phyloP scores from a whole-genome alignment of 35 echinoderm and acorn worm genomes.

The Eucidaris tribuloides region DNA sequence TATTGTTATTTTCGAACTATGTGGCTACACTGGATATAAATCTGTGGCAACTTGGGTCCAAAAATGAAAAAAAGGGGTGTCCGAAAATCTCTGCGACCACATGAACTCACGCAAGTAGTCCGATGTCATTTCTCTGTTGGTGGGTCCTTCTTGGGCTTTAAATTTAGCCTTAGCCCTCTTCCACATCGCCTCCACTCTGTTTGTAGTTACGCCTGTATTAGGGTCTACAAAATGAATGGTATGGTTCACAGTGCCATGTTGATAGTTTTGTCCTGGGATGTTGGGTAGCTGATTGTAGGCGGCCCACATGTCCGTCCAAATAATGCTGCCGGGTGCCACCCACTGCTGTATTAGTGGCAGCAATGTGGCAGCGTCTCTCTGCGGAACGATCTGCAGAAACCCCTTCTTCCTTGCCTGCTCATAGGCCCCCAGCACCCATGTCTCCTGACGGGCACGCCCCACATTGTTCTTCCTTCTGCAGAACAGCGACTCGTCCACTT shows the following conservation, averaged over 20 bases:
- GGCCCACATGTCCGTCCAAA: slow-evolving; percentile 32
- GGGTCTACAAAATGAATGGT: slow-evolving; percentile 6
- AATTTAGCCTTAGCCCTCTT: slow-evolving; percentile 17
- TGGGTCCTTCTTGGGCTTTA: slow-evolving; percentile 10
- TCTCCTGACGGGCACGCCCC: neutral
- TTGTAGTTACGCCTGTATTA: slow-evolving; percentile 8
- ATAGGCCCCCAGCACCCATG: no score
- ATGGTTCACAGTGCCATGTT: slow-evolving; percentile 24
- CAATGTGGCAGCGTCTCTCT: no score
- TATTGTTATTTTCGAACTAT: no score
- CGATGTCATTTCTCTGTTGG: neutral
- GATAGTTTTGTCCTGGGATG: neutral
- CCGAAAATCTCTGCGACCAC: slow-evolving; percentile 1
- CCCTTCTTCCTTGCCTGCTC: no score
- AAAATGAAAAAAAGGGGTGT: slow-evolving; percentile 1
- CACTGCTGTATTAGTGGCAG: no score
- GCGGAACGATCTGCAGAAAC: no score
- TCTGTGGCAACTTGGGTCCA: slow-evolving; percentile 13
- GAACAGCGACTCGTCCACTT: slow-evolving; percentile 2
- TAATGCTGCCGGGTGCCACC: no score
- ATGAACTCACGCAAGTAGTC: slow-evolving; percentile 21
- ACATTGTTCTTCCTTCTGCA: neutral
- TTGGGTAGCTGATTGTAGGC: neutral
- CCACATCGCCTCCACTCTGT: slow-evolving; percentile 23
- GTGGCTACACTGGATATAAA: neutral